phyloP scores from a whole-genome alignment of 2,797 vertebrate genomes.

The Mus spretus region DNA sequence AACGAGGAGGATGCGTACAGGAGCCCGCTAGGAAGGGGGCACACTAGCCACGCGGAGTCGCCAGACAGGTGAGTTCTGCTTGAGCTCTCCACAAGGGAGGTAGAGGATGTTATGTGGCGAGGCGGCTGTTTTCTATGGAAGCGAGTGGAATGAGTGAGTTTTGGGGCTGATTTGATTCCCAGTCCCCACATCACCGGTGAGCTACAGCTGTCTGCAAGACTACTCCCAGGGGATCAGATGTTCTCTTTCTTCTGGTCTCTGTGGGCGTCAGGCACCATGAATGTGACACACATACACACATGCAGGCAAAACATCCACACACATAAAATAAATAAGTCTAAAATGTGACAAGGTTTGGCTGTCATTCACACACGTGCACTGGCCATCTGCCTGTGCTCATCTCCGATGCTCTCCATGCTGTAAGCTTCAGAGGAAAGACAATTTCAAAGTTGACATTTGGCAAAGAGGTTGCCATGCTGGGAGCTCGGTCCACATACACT shows the following conservation, averaged over 20 bases:
- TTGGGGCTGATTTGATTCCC: neutral
- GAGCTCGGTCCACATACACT: neutral
- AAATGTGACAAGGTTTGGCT: neutral
- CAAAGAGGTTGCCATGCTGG: neutral
- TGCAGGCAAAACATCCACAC: too few species aligned
- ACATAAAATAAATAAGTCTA: neutral
- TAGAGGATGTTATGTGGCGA: neutral
- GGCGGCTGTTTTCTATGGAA: neutral
- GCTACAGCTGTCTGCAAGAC: neutral
- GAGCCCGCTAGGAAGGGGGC: constrained; percentile 74
- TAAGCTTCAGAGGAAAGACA: neutral
- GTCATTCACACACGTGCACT: neutral
- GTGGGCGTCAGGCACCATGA: neutral
- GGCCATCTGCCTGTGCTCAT: neutral
- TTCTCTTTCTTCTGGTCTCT: neutral
- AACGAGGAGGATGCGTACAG: constrained; percentile 82
- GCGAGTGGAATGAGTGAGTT: neutral
- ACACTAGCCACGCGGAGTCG: constrained; percentile 60
- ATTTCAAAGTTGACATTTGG: neutral
- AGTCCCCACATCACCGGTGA: neutral
- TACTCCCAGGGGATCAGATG: neutral
- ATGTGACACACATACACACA: neutral
- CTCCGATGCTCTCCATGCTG: neutral
- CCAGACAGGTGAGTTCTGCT: constrained; percentile 88
- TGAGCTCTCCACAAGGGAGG: neutral